A percentile compares a stretch with the other conserved stretches of the same genome.
phyloP scores from a whole-genome alignment of 2,113 vertebrate species.

The Pomatorhinus ruficollis region DNA sequence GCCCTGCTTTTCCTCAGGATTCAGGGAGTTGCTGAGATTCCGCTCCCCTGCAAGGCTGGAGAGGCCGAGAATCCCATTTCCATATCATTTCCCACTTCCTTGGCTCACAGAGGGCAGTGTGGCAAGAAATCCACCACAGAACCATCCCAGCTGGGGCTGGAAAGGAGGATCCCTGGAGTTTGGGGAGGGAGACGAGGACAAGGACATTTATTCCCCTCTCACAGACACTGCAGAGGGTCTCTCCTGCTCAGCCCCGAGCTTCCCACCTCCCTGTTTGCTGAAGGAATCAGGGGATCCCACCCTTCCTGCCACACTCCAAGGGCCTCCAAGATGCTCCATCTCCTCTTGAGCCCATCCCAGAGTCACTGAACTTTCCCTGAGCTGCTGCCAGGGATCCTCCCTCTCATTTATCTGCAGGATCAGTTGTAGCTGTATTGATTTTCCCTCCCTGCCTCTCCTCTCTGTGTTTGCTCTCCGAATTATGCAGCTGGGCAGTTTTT shows the following conservation, averaged over 20 bases:
- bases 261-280: not conserved
- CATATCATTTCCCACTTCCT: not conserved
- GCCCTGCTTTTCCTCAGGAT: not conserved
- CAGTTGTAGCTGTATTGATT: constrained; percentile 68
- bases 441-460: constrained; percentile 41
- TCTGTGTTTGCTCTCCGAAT: constrained; percentile 71
- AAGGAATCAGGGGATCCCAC: not conserved
- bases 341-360: not conserved
- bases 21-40: not conserved
- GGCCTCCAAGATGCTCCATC: not conserved
- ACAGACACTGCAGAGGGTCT: not conserved
- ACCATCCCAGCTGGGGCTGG: not conserved
- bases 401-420: constrained; percentile 69
- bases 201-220: not conserved
- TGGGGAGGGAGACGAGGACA: not conserved
- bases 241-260: not conserved
- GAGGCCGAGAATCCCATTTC: not conserved
- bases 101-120: fast-evolving
- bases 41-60: not conserved
- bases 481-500: constrained; percentile 68
- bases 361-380: not conserved
- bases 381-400: constrained; percentile 14
- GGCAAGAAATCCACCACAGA: fast-evolving
- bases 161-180: not conserved
- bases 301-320: not conserved